Conservation (phyloP, 2,113 vertebrate species). For the Falco punctatus region DNA sequence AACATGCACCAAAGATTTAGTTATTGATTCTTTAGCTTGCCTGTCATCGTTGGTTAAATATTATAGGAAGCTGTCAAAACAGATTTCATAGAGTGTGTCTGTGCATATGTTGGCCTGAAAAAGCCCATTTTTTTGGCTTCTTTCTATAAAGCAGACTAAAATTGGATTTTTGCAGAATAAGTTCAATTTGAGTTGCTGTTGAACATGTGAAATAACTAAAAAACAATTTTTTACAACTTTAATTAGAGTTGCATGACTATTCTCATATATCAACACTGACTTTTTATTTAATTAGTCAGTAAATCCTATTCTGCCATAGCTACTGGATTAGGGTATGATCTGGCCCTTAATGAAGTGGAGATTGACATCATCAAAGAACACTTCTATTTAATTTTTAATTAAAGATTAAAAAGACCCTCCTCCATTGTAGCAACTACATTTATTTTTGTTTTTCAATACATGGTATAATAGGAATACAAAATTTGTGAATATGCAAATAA, state of each 20-base stretch:
- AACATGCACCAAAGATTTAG: conserved; percentile 60
- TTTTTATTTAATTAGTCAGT: conserved; percentile 55
- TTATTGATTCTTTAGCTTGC: conserved; percentile 59
- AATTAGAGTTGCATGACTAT: conserved; percentile 33
- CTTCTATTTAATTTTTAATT: conserved; percentile 31
- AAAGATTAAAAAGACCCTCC: conserved; percentile 8
- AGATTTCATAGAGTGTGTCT: conserved; percentile 20
- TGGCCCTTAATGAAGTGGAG: conserved; percentile 15
- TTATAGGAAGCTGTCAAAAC: conserved; percentile 57
- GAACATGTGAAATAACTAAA: not conserved
- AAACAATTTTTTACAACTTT: conserved; percentile 13
- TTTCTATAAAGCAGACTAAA: not conserved
- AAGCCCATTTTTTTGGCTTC: not conserved
- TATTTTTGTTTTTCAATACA: conserved; percentile 30
- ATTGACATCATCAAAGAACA: conserved; percentile 34
- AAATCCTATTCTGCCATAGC: conserved; percentile 24
- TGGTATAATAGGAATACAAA: conserved; percentile 1
- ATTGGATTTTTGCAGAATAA: conserved; percentile 23
- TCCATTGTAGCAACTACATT: not conserved
- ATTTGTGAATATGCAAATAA: conserved; percentile 36
- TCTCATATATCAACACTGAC: not conserved
- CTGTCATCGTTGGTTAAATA: conserved; percentile 8
- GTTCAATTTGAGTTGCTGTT: not conserved
- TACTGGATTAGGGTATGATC: conserved; percentile 27
- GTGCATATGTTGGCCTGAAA: not conserved